phyloP scores from a whole-genome alignment of 2,888 invertebrate genomes.

The Ennomos erosarius region DNA sequence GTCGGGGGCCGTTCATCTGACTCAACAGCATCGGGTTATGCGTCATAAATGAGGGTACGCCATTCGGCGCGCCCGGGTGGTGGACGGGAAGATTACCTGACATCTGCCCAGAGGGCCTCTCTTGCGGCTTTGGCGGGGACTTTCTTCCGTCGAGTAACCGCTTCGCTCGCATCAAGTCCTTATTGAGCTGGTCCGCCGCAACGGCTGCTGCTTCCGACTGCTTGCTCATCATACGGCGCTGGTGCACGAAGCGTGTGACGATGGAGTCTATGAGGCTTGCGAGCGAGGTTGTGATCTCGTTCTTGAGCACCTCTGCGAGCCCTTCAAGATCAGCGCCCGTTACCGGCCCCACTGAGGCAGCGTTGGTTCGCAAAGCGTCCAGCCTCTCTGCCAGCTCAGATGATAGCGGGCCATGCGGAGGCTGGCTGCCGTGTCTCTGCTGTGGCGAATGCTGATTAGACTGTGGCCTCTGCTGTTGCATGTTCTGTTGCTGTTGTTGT shows the following conservation, averaged over 20 bases:
- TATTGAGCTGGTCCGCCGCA: slow-evolving; percentile 93
- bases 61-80: slow-evolving; percentile 74
- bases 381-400: slow-evolving; percentile 92
- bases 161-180: slow-evolving; percentile 92
- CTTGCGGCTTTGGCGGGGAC: slow-evolving; percentile 91
- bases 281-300: slow-evolving; percentile 94
- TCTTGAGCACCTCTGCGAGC: slow-evolving; percentile 95
- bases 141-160: slow-evolving; percentile 94
- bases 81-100: slow-evolving; percentile 85
- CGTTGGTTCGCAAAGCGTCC: slow-evolving; percentile 90
- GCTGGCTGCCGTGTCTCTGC: slow-evolving; percentile 76
- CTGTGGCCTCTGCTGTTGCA: slow-evolving; percentile 85
- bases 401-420: slow-evolving; percentile 81
- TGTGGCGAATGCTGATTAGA: slow-evolving; percentile 86
- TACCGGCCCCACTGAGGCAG: slow-evolving; percentile 88
- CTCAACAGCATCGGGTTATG: slow-evolving; percentile 79
- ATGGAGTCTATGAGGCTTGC: slow-evolving; percentile 95
- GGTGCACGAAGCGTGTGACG: slow-evolving; percentile 93
- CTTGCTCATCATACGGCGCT: slow-evolving; percentile 90
- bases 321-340: slow-evolving; percentile 94
- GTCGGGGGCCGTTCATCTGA: slow-evolving; percentile 86
- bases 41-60: slow-evolving; percentile 74
- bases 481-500: slow-evolving; percentile 69
- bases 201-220: slow-evolving; percentile 92
- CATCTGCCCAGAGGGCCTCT: slow-evolving; percentile 84